A percentile compares a stretch with the other conserved stretches of the same genome.
Conservation (phyloP, 2,797 vertebrate genomes). For the Catostomus latipinnis region DNA sequence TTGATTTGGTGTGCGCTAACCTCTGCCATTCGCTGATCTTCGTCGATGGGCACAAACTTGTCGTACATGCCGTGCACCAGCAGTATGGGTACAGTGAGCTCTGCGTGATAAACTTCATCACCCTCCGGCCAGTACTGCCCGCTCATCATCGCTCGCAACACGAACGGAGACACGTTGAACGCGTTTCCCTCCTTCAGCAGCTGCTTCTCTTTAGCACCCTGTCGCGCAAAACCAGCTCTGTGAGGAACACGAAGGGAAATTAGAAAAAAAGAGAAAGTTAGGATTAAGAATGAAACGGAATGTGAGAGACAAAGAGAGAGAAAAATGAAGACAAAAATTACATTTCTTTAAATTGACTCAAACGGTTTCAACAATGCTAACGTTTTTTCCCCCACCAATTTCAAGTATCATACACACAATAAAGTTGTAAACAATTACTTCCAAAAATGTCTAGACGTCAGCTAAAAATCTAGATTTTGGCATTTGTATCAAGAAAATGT, state of each 20-base stretch:
- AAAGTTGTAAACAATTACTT: too few species aligned
- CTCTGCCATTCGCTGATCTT: slow-evolving; percentile 98
- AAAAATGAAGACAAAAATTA: too few species aligned
- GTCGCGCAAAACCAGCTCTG: slow-evolving; percentile 94
- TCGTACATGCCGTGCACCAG: slow-evolving; percentile 96
- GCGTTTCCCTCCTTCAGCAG: slow-evolving; percentile 93
- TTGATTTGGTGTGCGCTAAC: slow-evolving; percentile 53
- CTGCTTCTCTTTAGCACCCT: slow-evolving; percentile 97
- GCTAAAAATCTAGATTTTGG: too few species aligned
- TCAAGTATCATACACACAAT: too few species aligned
- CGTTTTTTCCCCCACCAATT: too few species aligned
- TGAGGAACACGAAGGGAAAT: not conserved
- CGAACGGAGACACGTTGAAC: slow-evolving; percentile 95
- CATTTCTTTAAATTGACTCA: too few species aligned
- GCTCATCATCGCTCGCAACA: slow-evolving; percentile 96
- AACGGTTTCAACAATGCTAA: too few species aligned
- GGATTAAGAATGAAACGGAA: not conserved
- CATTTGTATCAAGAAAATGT: too few species aligned
- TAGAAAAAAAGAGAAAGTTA: not conserved
- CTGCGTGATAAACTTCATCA: slow-evolving; percentile 95
- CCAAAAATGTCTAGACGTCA: too few species aligned
- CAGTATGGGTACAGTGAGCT: slow-evolving; percentile 92
- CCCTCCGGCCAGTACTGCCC: slow-evolving; percentile 99
- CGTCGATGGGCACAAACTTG: slow-evolving; percentile 95
- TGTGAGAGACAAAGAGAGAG: too few species aligned